Evolutionary conservation across 2,797 vertebrate species (phyloP), one percentile per base, ranked within the genome.

Genomic region (Pangasius larnaudii): DNA sequence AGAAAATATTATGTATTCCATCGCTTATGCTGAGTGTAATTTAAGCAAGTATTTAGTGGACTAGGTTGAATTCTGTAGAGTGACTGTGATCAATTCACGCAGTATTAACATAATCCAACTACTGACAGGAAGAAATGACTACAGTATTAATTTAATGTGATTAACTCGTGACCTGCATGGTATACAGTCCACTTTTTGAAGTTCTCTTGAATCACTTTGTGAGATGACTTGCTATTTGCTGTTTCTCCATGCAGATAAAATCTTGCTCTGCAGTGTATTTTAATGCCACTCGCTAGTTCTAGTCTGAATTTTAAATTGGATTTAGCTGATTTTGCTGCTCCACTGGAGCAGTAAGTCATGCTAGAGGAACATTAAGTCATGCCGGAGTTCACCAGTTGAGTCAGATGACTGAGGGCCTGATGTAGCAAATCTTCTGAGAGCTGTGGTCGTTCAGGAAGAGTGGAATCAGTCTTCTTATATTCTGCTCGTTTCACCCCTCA

Each of bases 321-420:
- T 88, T 88, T 78, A 42, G 36, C 58, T 77, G 58, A 87, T 84
- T 65, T 75, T 49, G 22, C 13, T 53, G 59, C 81, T 88, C 49
- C 58, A 67, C 42, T 42, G 87, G 77, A 84, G 71, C 42, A 71
- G 3, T 67, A 61, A 53, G 49, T 53, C 72, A 75, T 75, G 72
- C 72, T 53, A 18, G 33, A 61, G 75, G 74, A 80, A 61, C 85
- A 88, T 65, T 56, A 59, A 51, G 49, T 56, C 74, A 77, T 75
- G 74, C 74, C 30, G 75, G n/a, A 61, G 82, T 85, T 30, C 67
- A 69, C 49, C 65, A 22, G 24, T 81, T n/a, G 30, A 79, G 81
- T 81, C 65, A 87, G 51, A 69, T 86, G 75, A 86, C 85, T 49
- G 65, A 84, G 53, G 51, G 69, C 33, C 51, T 53, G 85, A 87